Percentiles rank a stretch among this genome's conserved stretches.
Evolutionary conservation across 1,140 invertebrate species (phyloP).

Genomic region (Brachionus rubens): DNA sequence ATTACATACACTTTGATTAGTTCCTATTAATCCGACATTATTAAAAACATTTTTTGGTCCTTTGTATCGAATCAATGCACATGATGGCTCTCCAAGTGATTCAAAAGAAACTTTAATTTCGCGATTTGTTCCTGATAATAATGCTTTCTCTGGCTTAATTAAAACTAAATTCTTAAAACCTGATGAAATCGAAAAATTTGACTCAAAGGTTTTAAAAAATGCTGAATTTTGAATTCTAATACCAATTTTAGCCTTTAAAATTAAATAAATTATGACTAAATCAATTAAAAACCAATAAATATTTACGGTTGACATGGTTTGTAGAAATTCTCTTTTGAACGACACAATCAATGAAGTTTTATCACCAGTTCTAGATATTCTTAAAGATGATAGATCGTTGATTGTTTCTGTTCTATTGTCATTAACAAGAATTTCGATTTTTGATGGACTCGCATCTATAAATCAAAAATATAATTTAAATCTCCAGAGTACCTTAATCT

Average conservation of each 20-base stretch:
- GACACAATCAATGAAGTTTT: no score
- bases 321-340: no score
- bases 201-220: not conserved
- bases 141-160: not conserved
- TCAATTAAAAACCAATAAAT: no score
- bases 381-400: no score
- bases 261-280: no score
- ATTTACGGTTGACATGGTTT: no score
- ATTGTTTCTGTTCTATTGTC: no score
- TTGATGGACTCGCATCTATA: not conserved
- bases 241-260: no score
- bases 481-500: not conserved
- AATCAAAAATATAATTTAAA: not conserved
- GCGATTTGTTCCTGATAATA: not conserved
- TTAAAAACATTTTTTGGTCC: not conserved
- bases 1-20: not conserved
- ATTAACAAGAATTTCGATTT: not conserved
- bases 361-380: no score
- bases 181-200: not conserved
- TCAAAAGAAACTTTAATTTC: not conserved
- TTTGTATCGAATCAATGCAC: not conserved
- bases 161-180: not conserved
- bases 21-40: not conserved
- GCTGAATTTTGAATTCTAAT: not conserved
- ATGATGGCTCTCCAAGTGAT: conserved; percentile 16